Conservation (phyloP, 2,113 vertebrate genomes). For the Ibidorhyncha struthersii region DNA sequence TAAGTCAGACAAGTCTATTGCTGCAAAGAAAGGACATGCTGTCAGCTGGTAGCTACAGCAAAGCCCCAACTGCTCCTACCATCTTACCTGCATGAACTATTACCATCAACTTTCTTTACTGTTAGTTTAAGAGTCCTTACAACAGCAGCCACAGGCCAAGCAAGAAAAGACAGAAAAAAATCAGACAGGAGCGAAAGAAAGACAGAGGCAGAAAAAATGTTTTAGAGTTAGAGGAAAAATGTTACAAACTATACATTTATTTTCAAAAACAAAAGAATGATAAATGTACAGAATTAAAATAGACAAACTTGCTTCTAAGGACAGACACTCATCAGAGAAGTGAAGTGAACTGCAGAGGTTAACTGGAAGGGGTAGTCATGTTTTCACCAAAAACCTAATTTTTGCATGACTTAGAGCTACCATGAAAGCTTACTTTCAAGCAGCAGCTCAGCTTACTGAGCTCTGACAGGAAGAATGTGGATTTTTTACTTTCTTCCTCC, state of each 20-base stretch:
- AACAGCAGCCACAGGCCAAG: slow-evolving; percentile 73
- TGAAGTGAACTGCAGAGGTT: background rate
- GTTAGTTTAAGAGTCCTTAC: slow-evolving; percentile 88
- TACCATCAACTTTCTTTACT: slow-evolving; percentile 89
- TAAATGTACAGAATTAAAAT: background rate
- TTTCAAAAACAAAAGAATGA: slow-evolving; percentile 39
- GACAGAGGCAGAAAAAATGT: slow-evolving; percentile 61
- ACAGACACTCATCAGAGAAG: background rate
- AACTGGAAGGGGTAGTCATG: background rate
- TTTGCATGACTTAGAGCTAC: background rate
- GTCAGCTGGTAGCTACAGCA: slow-evolving; percentile 47
- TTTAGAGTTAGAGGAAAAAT: slow-evolving; percentile 45
- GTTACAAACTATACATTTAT: slow-evolving; percentile 3
- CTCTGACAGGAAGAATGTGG: background rate
- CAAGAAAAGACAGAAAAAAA: slow-evolving; percentile 78
- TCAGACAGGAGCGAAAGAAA: slow-evolving; percentile 67
- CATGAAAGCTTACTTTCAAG: background rate
- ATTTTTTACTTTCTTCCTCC: background rate
- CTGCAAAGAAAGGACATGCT: slow-evolving; percentile 18
- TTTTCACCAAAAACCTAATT: background rate
- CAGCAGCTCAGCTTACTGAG: background rate
- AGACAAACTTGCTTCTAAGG: background rate
- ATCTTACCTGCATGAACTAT: slow-evolving; percentile 89
- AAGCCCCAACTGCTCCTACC: slow-evolving; percentile 53
- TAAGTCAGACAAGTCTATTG: slow-evolving; percentile 35